phyloP scores from a whole-genome alignment of 2,113 vertebrate genomes.

The Halichoeres trimaculatus region DNA sequence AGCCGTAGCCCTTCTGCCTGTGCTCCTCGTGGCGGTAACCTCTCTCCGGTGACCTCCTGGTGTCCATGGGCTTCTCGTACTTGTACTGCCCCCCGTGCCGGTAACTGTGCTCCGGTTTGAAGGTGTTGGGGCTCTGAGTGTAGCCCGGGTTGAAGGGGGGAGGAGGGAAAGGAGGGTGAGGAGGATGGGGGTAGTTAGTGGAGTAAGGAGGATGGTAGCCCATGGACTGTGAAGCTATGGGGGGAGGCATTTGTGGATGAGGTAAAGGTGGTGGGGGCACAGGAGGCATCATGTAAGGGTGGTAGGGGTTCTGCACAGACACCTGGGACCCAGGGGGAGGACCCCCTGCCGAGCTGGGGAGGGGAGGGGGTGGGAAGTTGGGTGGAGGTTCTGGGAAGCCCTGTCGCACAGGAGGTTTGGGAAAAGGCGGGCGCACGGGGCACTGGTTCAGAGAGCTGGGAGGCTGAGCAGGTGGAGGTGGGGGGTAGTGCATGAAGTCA shows the following conservation, averaged over 20 bases:
- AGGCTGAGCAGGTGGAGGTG: constrained; percentile 84
- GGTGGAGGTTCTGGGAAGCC: constrained; percentile 90
- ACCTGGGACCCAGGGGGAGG: constrained; percentile 72
- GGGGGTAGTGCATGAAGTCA: constrained; percentile 91
- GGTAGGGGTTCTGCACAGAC: constrained; percentile 86
- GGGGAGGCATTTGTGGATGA: constrained; percentile 83
- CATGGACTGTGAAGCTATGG: constrained; percentile 86
- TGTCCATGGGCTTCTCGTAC: constrained; percentile 84
- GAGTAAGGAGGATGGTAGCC: constrained; percentile 90
- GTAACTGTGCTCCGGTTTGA: constrained; percentile 80
- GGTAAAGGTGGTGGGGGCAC: constrained; percentile 82
- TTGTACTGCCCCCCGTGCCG: constrained; percentile 86
- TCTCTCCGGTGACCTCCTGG: constrained; percentile 88
- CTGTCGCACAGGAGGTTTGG: constrained; percentile 86
- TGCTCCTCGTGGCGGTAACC: constrained; percentile 87
- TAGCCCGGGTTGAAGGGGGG: constrained; percentile 86
- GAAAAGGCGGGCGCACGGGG: constrained; percentile 86
- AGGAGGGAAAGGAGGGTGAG: constrained; percentile 81
- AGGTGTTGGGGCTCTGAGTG: constrained; percentile 80
- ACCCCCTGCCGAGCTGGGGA: constrained; percentile 82
- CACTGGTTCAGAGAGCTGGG: constrained; percentile 86
- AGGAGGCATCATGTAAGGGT: constrained; percentile 89
- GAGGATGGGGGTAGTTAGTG: constrained; percentile 87
- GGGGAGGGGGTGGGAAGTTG: constrained; percentile 89
- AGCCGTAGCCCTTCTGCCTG: constrained; percentile 87